phyloP scores from a whole-genome alignment of 2,888 invertebrate genomes.

The Balanococcus diminutus region DNA sequence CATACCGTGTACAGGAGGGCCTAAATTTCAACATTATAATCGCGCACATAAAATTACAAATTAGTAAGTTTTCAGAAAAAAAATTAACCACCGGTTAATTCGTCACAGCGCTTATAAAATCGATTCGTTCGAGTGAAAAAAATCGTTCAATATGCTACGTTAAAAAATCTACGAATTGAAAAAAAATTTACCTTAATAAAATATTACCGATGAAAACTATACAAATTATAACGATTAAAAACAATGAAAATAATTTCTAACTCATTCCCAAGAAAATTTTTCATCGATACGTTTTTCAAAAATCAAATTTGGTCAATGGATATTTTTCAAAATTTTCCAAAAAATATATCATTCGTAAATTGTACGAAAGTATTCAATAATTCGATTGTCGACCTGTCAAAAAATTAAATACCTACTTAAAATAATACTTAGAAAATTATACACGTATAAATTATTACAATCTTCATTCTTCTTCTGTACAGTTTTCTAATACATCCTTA shows the following conservation, averaged over 20 bases:
- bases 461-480: conserved; percentile 41
- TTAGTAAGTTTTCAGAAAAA: conserved; percentile 16
- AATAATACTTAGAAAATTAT: conserved; percentile 16
- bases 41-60: conserved; percentile 38
- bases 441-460: conserved; percentile 29
- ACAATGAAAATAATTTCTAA: not conserved
- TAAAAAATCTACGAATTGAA: not conserved
- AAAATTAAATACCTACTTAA: not conserved
- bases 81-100: not conserved
- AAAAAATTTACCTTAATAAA: not conserved
- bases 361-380: not conserved
- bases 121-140: not conserved
- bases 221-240: not conserved
- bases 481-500: conserved; percentile 41
- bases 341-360: not conserved
- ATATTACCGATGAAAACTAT: not conserved
- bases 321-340: not conserved
- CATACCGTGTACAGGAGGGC: conserved; percentile 63
- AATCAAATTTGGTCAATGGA: not conserved
- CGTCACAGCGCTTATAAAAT: not conserved
- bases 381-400: not conserved
- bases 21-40: conserved; percentile 50
- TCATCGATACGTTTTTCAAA: not conserved
- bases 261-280: not conserved
- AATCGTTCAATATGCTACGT: not conserved